Evolutionary conservation across 2,888 invertebrate species (phyloP).

Genomic region (Aleiodes leptofemur): DNA sequence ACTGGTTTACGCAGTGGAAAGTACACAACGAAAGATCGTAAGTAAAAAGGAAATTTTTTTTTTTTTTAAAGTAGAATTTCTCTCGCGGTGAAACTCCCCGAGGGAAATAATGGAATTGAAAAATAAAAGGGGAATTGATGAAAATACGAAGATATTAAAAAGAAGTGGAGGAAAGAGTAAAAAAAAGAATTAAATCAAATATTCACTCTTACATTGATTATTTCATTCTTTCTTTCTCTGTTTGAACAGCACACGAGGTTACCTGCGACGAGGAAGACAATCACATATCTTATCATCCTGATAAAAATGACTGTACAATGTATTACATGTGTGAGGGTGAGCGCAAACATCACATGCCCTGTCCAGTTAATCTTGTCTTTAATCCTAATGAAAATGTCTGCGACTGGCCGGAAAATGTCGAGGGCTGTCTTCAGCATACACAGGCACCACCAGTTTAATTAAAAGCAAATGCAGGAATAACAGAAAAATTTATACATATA

Average conservation of each 20-base stretch:
- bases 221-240: background rate
- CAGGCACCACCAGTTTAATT: slow-evolving; percentile 79
- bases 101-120: background rate
- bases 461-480: slow-evolving; percentile 53
- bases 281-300: slow-evolving; percentile 95
- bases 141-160: background rate
- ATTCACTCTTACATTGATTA: slow-evolving; percentile 23
- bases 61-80: slow-evolving; percentile 21
- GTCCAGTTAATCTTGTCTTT: slow-evolving; percentile 93
- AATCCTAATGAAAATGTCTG: slow-evolving; percentile 95
- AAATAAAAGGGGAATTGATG: background rate
- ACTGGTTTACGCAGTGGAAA: slow-evolving; percentile 82
- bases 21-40: slow-evolving; percentile 93
- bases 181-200: slow-evolving; percentile 30
- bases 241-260: slow-evolving; percentile 86
- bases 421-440: slow-evolving; percentile 86
- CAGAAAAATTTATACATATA: slow-evolving; percentile 41
- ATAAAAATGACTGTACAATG: slow-evolving; percentile 93
- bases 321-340: slow-evolving; percentile 98
- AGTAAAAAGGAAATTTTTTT: no score
- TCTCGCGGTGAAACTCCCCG: background rate
- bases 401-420: slow-evolving; percentile 97
- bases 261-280: slow-evolving; percentile 95
- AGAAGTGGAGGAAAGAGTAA: background rate
- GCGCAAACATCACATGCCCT: slow-evolving; percentile 96